Percentiles rank a stretch among this genome's conserved stretches.
Conservation (phyloP, 2,113 vertebrate species). For the Prinia subflava region DNA sequence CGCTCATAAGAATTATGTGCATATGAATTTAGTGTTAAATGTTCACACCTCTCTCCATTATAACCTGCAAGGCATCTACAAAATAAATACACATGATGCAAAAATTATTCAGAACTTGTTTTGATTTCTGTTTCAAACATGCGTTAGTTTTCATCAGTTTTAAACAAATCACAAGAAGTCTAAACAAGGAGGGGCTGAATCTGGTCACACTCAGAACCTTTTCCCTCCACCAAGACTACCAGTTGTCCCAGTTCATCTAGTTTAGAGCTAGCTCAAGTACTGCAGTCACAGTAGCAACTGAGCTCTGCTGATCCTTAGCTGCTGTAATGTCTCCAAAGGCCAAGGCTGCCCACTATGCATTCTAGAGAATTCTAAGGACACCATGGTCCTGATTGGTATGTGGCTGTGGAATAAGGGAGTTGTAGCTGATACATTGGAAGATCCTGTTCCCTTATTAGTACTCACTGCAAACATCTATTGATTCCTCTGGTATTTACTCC, state of each 20-base stretch:
- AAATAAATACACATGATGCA: neutral
- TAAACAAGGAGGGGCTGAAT: neutral
- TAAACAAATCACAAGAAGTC: neutral
- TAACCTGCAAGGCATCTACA: constrained; percentile 75
- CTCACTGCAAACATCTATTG: neutral
- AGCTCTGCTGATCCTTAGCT: neutral
- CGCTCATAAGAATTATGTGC: constrained; percentile 69
- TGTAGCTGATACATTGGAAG: neutral
- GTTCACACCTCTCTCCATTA: constrained; percentile 78
- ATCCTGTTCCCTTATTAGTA: neutral
- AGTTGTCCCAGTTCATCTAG: neutral
- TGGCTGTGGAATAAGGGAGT: neutral
- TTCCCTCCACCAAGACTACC: neutral
- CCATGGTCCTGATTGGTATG: fast-evolving
- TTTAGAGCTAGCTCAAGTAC: neutral
- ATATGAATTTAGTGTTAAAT: constrained; percentile 72
- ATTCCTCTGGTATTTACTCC: neutral
- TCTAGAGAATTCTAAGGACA: neutral
- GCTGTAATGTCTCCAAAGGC: neutral
- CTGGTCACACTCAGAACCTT: neutral
- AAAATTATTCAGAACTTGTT: neutral
- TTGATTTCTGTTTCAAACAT: neutral
- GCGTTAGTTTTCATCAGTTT: neutral
- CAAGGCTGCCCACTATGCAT: neutral
- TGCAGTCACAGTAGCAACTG: neutral